Evolutionary conservation across 35 echinoderm and acorn worm species (phyloP).

Genomic region (Chiridota heheva): DNA sequence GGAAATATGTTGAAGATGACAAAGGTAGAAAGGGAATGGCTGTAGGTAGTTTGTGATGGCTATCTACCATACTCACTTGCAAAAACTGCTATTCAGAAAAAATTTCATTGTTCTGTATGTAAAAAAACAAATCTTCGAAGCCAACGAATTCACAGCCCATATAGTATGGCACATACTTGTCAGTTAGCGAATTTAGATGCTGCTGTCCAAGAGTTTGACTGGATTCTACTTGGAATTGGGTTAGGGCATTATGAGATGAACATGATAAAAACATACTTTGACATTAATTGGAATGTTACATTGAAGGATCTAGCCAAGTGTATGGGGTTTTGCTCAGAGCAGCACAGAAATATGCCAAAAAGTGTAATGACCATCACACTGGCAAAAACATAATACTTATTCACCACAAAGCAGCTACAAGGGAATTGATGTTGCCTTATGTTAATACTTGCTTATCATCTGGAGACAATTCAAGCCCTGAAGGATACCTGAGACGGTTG

Average conservation of each 20-base stretch:
- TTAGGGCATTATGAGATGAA: constrained; percentile 11
- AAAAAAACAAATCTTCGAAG: not conserved
- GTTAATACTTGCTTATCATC: not conserved
- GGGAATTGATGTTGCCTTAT: constrained; percentile 28
- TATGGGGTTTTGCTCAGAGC: constrained; percentile 30
- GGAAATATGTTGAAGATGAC: no score
- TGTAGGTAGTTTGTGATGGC: constrained; percentile 14
- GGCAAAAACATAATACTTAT: constrained; percentile 16
- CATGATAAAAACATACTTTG: constrained; percentile 19
- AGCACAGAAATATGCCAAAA: constrained; percentile 34
- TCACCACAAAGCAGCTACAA: not conserved
- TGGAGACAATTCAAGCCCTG: not conserved
- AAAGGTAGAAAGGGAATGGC: no score
- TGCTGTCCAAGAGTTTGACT: constrained; percentile 32
- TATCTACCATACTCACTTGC: constrained; percentile 13
- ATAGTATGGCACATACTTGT: not conserved
- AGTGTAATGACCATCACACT: constrained; percentile 14
- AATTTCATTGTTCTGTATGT: not conserved
- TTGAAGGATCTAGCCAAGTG: constrained; percentile 17
- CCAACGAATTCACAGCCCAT: not conserved
- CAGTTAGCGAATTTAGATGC: not conserved
- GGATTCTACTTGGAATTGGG: constrained; percentile 21
- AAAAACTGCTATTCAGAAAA: constrained; percentile 2
- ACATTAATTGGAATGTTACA: constrained; percentile 19
- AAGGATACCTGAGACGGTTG: not conserved